Percentiles rank a stretch among this genome's conserved stretches.
Evolutionary conservation across 2,888 invertebrate genomes (phyloP).

Genomic region (Drosophila subsilvestris): DNA sequence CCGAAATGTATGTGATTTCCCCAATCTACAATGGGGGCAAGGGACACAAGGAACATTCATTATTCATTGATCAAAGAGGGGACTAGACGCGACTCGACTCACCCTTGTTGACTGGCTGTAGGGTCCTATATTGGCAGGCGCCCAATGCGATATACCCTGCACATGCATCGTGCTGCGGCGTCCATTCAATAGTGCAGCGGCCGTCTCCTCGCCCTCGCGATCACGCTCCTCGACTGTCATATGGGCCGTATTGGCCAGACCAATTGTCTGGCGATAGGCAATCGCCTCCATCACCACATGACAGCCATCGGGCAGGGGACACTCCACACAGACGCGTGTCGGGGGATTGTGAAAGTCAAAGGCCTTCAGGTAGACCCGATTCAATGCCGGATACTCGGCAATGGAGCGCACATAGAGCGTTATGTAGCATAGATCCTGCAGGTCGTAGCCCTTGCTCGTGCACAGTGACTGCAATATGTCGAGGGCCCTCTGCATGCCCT

Average conservation of each 20-base stretch:
- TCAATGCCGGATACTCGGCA: conserved; percentile 90
- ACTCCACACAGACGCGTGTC: conserved; percentile 93
- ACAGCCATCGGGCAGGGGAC: conserved; percentile 88
- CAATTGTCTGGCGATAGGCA: conserved; percentile 84
- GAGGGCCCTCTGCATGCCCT: conserved; percentile 89
- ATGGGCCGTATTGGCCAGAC: conserved; percentile 71
- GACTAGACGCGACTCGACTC: conserved; percentile 66
- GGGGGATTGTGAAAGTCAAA: conserved; percentile 93
- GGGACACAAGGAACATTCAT: neutral
- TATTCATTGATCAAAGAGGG: neutral
- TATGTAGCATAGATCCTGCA: conserved; percentile 91
- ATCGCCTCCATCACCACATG: conserved; percentile 92
- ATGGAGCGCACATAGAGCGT: conserved; percentile 94
- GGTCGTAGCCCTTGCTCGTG: conserved; percentile 82
- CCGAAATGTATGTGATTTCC: conserved; percentile 93
- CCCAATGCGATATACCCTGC: conserved; percentile 98
- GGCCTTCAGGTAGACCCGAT: conserved; percentile 90
- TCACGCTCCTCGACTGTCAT: conserved; percentile 40
- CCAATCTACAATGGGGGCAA: conserved; percentile 86
- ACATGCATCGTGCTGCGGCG: conserved; percentile 94
- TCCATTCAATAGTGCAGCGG: conserved; percentile 54
- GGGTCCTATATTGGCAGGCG: conserved; percentile 98
- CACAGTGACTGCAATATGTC: conserved; percentile 87
- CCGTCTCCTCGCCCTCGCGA: conserved; percentile 45
- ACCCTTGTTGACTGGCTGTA: conserved; percentile 96